A percentile compares a stretch with the other conserved stretches of the same genome.
These are phyloP conservation scores for Microctenopoma stevenorrisi DNA, from an alignment of 2,797 vertebrate genomes.

Conservation along the genomic window DNA sequence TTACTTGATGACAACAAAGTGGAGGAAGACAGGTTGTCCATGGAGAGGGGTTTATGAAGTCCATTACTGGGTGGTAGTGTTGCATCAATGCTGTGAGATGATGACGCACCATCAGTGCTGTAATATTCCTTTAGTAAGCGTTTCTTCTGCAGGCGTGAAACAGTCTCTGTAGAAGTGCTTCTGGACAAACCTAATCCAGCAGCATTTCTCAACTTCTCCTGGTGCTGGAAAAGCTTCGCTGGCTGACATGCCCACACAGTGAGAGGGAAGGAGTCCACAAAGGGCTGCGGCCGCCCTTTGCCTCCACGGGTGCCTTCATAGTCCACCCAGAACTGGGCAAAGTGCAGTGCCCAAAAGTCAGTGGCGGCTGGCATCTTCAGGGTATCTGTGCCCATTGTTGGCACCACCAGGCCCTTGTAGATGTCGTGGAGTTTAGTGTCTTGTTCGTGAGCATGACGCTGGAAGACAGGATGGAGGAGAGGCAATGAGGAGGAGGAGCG, in stretches of 20 bases:
- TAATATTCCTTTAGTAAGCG: constrained; percentile 95
- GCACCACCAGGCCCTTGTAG: constrained; percentile 88
- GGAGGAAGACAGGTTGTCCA: constrained; percentile 77
- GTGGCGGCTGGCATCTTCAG: constrained; percentile 91
- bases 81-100: constrained; percentile 36
- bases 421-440: constrained; percentile 94
- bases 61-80: constrained; percentile 77
- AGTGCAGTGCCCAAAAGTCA: constrained; percentile 95
- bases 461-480: constrained; percentile 86
- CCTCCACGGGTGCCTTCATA: constrained; percentile 91
- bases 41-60: constrained; percentile 80
- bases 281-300: constrained; percentile 91
- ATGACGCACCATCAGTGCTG: constrained; percentile 77
- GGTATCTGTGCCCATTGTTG: constrained; percentile 85
- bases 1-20: constrained; percentile 63
- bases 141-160: constrained; percentile 90
- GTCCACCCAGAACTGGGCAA: constrained; percentile 98
- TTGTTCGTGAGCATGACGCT: constrained; percentile 94
- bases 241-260: constrained; percentile 96
- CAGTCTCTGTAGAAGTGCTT: constrained; percentile 88
- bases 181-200: constrained; percentile 77
- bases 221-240: constrained; percentile 84
- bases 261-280: constrained; percentile 96
- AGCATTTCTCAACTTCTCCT: constrained; percentile 78
- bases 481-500: constrained; percentile 83